Evolutionary conservation across 2,113 vertebrate genomes (phyloP).

Genomic region (Marmota flaviventris): DNA sequence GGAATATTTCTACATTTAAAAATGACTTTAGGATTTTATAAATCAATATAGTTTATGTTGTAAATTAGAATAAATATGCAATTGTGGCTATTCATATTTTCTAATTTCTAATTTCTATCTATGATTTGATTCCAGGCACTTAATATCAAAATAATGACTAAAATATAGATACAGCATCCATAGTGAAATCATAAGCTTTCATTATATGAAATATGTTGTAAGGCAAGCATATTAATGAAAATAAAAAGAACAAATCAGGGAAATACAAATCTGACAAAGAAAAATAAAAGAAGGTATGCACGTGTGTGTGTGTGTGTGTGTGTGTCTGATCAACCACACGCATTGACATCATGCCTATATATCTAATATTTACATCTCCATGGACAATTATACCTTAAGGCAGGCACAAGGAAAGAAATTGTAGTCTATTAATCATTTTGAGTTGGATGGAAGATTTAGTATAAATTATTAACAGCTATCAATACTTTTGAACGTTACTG

Average conservation of each 20-base stretch:
- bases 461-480: background rate
- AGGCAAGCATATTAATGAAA: background rate
- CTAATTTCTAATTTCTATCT: background rate
- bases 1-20: background rate
- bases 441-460: background rate
- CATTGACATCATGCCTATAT: background rate
- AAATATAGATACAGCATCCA: background rate
- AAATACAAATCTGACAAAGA: background rate
- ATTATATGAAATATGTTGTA: background rate
- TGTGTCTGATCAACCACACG: background rate
- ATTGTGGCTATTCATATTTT: background rate
- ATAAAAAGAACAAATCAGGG: background rate
- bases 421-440: background rate
- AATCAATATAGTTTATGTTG: background rate
- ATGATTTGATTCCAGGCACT: background rate
- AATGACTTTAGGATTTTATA: background rate
- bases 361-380: background rate
- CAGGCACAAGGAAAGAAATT: background rate
- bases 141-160: background rate
- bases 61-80: background rate
- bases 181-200: background rate
- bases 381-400: background rate
- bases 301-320: background rate
- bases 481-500: background rate
- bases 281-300: background rate